Base-by-base conservation (phyloP, 1,140 invertebrate species). In the Temnothorax nylanderi region DNA sequence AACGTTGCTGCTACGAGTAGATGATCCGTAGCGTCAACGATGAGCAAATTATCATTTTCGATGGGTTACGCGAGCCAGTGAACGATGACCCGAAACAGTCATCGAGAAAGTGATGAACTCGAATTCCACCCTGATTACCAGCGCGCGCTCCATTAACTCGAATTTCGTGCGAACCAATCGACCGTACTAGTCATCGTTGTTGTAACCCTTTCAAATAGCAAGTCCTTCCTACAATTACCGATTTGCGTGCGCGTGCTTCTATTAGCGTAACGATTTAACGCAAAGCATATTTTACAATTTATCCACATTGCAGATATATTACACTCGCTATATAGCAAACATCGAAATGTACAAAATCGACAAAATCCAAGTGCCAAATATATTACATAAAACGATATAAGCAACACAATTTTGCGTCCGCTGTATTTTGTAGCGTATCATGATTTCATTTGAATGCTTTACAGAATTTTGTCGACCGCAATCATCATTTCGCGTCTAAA, bases 21-120 rank as follows among this genome's bases (percentile, higher is more conserved):
- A 84, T 75, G 80, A 72, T 34, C 69, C 69, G 69, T 75, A 60
- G 56, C 69, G 80, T 84, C 80, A 75, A 60, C 69, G 84, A 84
- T 84, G 80, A 84, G 80, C 80, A 80, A 90, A 90, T 90, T 90
- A 90, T 89, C 89, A 90, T 90, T 90, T 90, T 90, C 89, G 89
- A 90, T 90, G 72, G 86, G 85, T 89, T 77, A 90, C 88, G 69
- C 88, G 86, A 81, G 49, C 75, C 89, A 72, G 21, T 90, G 78
- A 88, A 88, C 84, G 89, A 91, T 87, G 89, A 91, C 89, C 87
- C 77, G 87, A 90, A 89, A 90, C 87, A 81, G 89, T 91, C 90
- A 91, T 90, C 90, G 89, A 91, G 90, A 90, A 91, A 91, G 90
- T 91, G 90, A 91, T 90, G 90, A 91, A 91, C 87, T 91, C 90